A percentile compares a stretch with the other conserved stretches of the same genome.
Conservation (phyloP, 2,797 vertebrate species). For the Sebastes vulpes region DNA sequence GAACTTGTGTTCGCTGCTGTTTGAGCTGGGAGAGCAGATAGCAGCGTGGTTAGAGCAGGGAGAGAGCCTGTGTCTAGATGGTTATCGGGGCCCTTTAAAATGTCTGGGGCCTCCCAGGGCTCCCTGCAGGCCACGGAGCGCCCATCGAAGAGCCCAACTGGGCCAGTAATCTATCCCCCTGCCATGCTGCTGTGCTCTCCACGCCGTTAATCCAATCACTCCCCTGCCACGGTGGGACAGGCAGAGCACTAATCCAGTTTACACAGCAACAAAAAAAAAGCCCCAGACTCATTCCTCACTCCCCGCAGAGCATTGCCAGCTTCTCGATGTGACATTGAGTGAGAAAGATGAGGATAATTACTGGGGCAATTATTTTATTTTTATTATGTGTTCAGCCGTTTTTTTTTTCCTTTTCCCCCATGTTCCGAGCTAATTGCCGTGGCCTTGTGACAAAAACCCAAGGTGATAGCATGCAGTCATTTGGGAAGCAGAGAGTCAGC, state of each 20-base stretch:
- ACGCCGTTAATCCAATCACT: constrained; percentile 86
- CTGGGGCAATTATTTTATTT: constrained; percentile 79
- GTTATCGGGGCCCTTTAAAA: constrained; percentile 80
- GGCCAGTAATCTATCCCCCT: constrained; percentile 84
- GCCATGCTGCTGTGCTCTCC: constrained; percentile 81
- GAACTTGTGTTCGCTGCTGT: constrained; percentile 76
- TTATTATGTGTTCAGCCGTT: constrained; percentile 65
- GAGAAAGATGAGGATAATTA: constrained; percentile 81
- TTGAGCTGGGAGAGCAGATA: constrained; percentile 75
- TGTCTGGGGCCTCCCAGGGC: constrained; percentile 72
- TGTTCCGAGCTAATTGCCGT: constrained; percentile 76
- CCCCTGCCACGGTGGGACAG: constrained; percentile 83
- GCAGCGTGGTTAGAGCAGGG: constrained; percentile 50
- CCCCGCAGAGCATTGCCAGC: constrained; percentile 65
- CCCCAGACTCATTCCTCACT: constrained; percentile 73
- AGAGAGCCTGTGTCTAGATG: constrained; percentile 74
- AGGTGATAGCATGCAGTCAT: constrained; percentile 75
- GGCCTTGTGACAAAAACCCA: constrained; percentile 79
- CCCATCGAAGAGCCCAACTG: constrained; percentile 76
- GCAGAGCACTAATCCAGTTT: constrained; percentile 87
- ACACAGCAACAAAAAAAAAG: constrained; percentile 78
- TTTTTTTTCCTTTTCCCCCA: constrained; percentile 22
- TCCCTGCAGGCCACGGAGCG: constrained; percentile 65
- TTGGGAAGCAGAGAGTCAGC: constrained; percentile 69
- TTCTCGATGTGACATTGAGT: constrained; percentile 75